Evolutionary conservation across 2,888 invertebrate species (phyloP), one percentile per base, ranked within the genome.

Genomic region (Ophion slaviceki): DNA sequence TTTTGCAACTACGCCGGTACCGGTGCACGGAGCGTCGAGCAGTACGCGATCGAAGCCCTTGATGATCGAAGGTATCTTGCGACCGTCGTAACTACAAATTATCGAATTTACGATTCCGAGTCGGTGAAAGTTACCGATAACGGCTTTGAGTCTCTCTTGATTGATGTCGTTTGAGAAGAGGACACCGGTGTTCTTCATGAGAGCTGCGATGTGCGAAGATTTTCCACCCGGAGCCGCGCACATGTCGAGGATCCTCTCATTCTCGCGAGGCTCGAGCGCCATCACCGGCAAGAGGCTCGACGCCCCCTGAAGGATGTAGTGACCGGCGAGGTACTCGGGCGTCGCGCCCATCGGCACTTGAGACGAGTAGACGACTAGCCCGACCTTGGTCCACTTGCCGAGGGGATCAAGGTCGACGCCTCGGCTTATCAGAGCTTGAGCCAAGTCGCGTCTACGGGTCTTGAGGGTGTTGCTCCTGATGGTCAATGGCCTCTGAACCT

Each of bases 161-260:
- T 98, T 99, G 0, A 97, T 96, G 93, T 99, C 99, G 94, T 99
- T 99, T 4, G 99, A 98, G 94, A 99, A 99, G 47, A 99, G 93
- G 1, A 97, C 96, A 0, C 99, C 99, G 0, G 99, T 99, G 93
- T 99, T 99, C 94, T 99, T 99, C 99, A 99, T 99, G 14, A 99
- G 95, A 0, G 99, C 97, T 75, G 99, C 98, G 85, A 99, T 99
- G 94, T 99, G 99, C 0, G 99, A 98, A 0, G 99, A 98, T 95
- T 99, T 99, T 10, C 99, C 99, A 70, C 99, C 99, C 0, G 99
- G 99, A 0, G 99, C 99, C 0, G 99, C 97, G 93, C 99, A 98
- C 98, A 99, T 98, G 92, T 99, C 99, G 53, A 99, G 95, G 88
- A 99, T 96, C 88, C 97, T 95, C 94, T 99, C 99, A 92, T 98